These are phyloP conservation scores for Dione vanillae DNA, from an alignment of 2,888 invertebrate species.

Conservation along the genomic window DNA sequence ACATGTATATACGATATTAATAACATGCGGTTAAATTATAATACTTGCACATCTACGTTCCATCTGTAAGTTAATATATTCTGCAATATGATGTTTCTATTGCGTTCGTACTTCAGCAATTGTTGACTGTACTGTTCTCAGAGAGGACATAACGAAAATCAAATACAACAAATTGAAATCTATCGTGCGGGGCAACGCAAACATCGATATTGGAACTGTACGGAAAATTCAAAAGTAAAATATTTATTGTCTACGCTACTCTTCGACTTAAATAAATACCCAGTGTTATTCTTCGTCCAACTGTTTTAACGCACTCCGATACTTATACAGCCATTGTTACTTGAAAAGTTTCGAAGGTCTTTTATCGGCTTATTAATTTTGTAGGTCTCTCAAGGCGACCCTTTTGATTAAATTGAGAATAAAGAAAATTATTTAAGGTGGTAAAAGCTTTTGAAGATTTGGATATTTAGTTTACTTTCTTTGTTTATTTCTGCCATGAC, in stretches of 20 bases:
- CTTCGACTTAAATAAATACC: slow-evolving; percentile 59
- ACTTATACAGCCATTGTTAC: slow-evolving; percentile 36
- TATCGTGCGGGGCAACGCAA: slow-evolving; percentile 58
- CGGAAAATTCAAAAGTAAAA: slow-evolving; percentile 68
- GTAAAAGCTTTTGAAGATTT: slow-evolving; percentile 15
- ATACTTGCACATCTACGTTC: not conserved
- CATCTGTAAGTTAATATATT: slow-evolving; percentile 8
- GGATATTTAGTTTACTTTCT: slow-evolving; percentile 13
- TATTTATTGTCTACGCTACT: slow-evolving; percentile 67
- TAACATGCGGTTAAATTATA: slow-evolving; percentile 5
- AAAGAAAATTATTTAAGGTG: slow-evolving; percentile 31
- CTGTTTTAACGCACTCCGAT: slow-evolving; percentile 32
- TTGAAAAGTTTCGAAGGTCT: slow-evolving; percentile 33
- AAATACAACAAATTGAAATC: slow-evolving; percentile 73
- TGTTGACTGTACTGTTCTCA: slow-evolving; percentile 44
- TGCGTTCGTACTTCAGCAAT: slow-evolving; percentile 29
- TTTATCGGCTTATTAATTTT: slow-evolving; percentile 42
- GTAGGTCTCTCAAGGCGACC: slow-evolving; percentile 33
- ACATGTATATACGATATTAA: not conserved
- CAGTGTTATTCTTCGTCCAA: slow-evolving; percentile 39
- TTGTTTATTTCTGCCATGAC: slow-evolving; percentile 1
- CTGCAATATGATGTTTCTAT: slow-evolving; percentile 31
- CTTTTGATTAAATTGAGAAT: slow-evolving; percentile 37
- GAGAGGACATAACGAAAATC: slow-evolving; percentile 64
- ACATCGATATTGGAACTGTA: slow-evolving; percentile 56